Evolutionary conservation across 1,140 invertebrate species (phyloP).

Genomic region (Drosophila nigromelanica): DNA sequence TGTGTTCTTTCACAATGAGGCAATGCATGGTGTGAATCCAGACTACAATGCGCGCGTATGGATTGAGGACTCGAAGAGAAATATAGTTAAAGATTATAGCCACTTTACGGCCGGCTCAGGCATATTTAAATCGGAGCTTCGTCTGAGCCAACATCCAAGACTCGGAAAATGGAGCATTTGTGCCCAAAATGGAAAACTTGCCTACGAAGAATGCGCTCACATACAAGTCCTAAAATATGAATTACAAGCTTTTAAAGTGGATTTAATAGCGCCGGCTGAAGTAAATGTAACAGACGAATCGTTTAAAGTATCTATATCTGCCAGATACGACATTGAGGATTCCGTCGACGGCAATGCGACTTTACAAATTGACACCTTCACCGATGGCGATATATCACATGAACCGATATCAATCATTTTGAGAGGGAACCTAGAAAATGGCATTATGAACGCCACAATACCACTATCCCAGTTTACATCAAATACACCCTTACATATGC

Average conservation of each 20-base stretch:
- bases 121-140: constrained; percentile 11
- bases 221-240: constrained; percentile 14
- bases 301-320: not conserved
- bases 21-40: not conserved
- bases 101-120: not conserved
- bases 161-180: constrained; percentile 42
- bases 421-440: not conserved
- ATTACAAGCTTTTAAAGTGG: not conserved
- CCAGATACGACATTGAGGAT: not conserved
- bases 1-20: constrained; percentile 30
- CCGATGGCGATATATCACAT: not conserved
- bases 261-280: not conserved
- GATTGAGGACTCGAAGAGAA: constrained; percentile 28
- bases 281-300: not conserved
- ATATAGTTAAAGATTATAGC: not conserved
- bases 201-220: not conserved
- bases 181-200: not conserved
- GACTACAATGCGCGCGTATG: not conserved
- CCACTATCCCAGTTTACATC: not conserved
- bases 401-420: not conserved
- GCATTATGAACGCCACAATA: not conserved
- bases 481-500: not conserved
- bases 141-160: constrained; percentile 2
- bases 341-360: constrained; percentile 3
- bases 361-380: not conserved